Percentiles rank a stretch among this genome's conserved stretches.
Evolutionary conservation across 2,888 invertebrate species (phyloP).

Genomic region (Eilema depressum): DNA sequence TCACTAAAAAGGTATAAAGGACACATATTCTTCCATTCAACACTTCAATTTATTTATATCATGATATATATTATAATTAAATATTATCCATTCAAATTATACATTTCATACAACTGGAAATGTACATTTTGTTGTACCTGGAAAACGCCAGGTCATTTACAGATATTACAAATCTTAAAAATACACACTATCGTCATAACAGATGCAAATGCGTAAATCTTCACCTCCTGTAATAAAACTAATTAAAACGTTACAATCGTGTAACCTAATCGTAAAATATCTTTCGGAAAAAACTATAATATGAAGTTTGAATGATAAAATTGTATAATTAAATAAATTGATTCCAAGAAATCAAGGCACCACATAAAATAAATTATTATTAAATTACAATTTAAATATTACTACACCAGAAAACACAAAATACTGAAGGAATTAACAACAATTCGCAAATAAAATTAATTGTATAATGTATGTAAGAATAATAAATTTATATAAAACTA

Average conservation of each 20-base stretch:
- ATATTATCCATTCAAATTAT: slow-evolving; percentile 49
- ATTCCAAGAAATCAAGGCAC: slow-evolving; percentile 80
- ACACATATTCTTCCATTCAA: slow-evolving; percentile 77
- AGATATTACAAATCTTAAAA: slow-evolving; percentile 46
- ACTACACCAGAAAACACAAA: slow-evolving; percentile 71
- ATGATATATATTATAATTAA: slow-evolving; percentile 36
- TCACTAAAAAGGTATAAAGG: slow-evolving; percentile 83
- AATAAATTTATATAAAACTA: slow-evolving; percentile 43
- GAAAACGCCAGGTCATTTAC: slow-evolving; percentile 50
- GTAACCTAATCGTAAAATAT: slow-evolving; percentile 46
- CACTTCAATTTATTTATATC: slow-evolving; percentile 50
- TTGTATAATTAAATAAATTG: slow-evolving; percentile 58
- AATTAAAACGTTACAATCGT: slow-evolving; percentile 16
- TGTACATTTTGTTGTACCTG: slow-evolving; percentile 48
- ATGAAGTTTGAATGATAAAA: slow-evolving; percentile 46
- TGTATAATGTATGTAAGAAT: slow-evolving; percentile 56
- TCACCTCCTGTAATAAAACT: slow-evolving; percentile 41
- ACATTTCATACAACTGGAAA: slow-evolving; percentile 53
- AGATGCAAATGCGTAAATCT: slow-evolving; percentile 59
- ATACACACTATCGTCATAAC: slow-evolving; percentile 40
- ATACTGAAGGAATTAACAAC: slow-evolving; percentile 77
- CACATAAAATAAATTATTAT: slow-evolving; percentile 76
- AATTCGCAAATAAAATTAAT: slow-evolving; percentile 49
- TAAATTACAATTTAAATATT: slow-evolving; percentile 69
- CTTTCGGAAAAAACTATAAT: slow-evolving; percentile 50